Conservation (phyloP, 2,113 vertebrate genomes). For the Gymnarchus niloticus region DNA sequence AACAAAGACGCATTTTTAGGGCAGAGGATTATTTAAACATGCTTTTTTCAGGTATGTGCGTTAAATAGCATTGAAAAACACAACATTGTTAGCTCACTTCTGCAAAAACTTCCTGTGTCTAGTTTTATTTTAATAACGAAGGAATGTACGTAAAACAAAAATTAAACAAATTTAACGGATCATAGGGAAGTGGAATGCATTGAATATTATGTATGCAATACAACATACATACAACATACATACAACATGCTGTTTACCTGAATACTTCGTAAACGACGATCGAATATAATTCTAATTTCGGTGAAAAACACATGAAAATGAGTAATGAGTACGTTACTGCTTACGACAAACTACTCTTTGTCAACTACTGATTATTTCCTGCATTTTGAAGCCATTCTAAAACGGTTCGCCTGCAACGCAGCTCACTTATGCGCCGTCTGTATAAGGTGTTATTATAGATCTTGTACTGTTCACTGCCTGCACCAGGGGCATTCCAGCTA, state of each 20-base stretch:
- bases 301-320: neutral
- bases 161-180: too few species aligned
- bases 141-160: neutral
- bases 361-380: neutral
- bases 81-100: neutral
- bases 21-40: neutral
- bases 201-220: too few species aligned
- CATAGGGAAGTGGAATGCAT: too few species aligned
- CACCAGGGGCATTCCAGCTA: too few species aligned
- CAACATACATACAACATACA: too few species aligned
- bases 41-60: neutral
- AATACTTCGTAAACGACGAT: neutral
- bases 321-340: neutral
- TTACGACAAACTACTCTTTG: neutral
- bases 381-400: neutral
- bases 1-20: neutral
- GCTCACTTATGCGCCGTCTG: neutral
- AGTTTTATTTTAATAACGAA: neutral
- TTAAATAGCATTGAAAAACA: neutral
- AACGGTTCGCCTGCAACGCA: too few species aligned
- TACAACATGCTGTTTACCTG: neutral
- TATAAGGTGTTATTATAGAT: neutral
- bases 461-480: too few species aligned
- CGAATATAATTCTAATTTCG: neutral
- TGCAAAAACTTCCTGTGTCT: neutral